Base-by-base conservation (phyloP, 64 coral and sea anemone genomes). In the Hydrozoanthus tunicans region DNA sequence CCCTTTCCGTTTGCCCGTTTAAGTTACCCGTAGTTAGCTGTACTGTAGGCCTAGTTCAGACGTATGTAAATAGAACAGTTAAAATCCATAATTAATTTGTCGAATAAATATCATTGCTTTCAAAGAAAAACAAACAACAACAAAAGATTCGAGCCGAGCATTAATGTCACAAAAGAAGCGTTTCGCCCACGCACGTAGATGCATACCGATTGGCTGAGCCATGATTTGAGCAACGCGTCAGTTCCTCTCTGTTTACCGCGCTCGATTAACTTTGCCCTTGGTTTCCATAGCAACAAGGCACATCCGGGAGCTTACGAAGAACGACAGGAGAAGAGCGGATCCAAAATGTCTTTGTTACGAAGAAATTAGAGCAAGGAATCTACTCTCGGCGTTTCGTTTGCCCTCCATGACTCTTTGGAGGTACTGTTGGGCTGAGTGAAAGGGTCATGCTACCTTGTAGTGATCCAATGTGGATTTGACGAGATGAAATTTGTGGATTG, bases 221-320 rank as follows among this genome's bases (percentile, higher is more conserved):
- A 27, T 73, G 92, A 81, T 81, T 96, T 80, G 14, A 3, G 17
- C 56, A 58, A 27, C 59, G 92, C 89, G 89, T 96, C 83, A 93
- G 79, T 93, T 96, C 12, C 54, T 43, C 81, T 81, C 78, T 96
- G 89, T 96, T 93, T 91, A 96, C 91, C 67, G 74, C 82, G 77
- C 90, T 58, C 64, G 89, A 90, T 86, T 72, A 56, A 90, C 77
- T 96, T 73, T 96, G 89, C 80, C 70, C 59, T 56, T 83, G 89
- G 72, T 96, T 94, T 77, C 95, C 80, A 96, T 96, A 83, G 93
- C 83, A 94, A 96, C 92, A 80, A 56, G 7, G n/a, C 61, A 90
- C 92, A 96, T 96, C 95, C 95, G 95, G 95, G 95, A 81, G 20
- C 62, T 85, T 77, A 78, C 9, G 17, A 64, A 83, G 32, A 43